A percentile compares a stretch with the other conserved stretches of the same genome.
Evolutionary conservation across 2,888 invertebrate species (phyloP).

Genomic region (Agrotis puta): DNA sequence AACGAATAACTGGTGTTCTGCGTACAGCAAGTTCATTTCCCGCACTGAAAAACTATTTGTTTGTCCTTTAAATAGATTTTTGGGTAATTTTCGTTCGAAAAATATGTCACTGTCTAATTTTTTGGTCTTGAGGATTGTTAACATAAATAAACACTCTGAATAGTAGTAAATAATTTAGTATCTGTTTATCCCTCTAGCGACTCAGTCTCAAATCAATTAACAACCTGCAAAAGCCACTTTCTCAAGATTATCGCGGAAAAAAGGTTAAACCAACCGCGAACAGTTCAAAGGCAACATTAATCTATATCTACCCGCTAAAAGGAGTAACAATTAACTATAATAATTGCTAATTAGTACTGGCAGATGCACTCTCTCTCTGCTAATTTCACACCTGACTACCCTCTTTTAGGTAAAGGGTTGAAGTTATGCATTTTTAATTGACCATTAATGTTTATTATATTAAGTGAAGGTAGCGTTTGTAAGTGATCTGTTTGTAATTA

Average conservation of each 20-base stretch:
- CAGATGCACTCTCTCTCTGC: conserved; percentile 79
- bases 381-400: conserved; percentile 81
- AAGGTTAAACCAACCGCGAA: conserved; percentile 67
- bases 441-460: conserved; percentile 22
- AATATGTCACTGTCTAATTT: no score
- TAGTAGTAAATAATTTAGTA: no score
- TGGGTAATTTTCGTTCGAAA: no score
- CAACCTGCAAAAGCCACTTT: conserved; percentile 17
- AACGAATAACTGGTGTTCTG: no score
- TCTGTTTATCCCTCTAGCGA: neutral
- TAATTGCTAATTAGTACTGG: conserved; percentile 66
- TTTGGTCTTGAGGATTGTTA: no score
- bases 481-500: conserved; percentile 28
- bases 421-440: conserved; percentile 77
- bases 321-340: conserved; percentile 71
- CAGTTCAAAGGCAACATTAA: conserved; percentile 72
- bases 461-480: conserved; percentile 32
- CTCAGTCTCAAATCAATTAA: conserved; percentile 25
- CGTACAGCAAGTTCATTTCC: no score
- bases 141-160: no score
- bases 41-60: no score
- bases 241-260: conserved; percentile 38
- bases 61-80: no score
- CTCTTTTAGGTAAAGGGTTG: conserved; percentile 66
- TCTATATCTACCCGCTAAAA: conserved; percentile 52